phyloP scores from a whole-genome alignment of 2,797 vertebrate species.

The Semotilus atromaculatus region DNA sequence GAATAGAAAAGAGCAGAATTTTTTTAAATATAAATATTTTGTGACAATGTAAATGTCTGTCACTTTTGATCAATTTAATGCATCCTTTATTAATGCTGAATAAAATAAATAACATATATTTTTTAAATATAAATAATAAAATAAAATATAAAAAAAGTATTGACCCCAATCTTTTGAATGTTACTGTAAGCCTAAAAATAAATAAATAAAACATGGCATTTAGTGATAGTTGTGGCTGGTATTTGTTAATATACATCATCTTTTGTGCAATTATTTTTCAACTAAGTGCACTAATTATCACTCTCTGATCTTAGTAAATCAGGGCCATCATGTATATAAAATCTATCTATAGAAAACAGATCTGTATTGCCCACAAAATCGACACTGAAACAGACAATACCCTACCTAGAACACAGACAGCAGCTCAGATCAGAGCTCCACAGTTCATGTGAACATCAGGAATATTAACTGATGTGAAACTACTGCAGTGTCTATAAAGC shows the following conservation, averaged over 20 bases:
- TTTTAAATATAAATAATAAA: not conserved
- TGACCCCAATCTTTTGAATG: not conserved
- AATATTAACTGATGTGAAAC: constrained; percentile 46
- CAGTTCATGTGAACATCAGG: not conserved
- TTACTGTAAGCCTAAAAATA: not conserved
- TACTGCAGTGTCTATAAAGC: not conserved
- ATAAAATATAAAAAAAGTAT: too few species aligned
- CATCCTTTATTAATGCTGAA: not conserved
- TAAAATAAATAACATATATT: not conserved
- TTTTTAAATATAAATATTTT: not conserved
- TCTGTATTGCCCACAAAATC: constrained; percentile 8
- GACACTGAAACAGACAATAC: constrained; percentile 29
- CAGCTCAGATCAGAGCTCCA: constrained; percentile 71
- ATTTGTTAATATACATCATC: not conserved
- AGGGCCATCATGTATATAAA: constrained; percentile 10
- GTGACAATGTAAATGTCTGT: not conserved
- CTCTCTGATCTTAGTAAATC: constrained; percentile 15
- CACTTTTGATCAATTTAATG: not conserved
- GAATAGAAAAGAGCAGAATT: too few species aligned
- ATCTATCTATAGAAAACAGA: constrained; percentile 35
- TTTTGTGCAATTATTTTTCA: not conserved
- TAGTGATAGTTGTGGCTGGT: too few species aligned
- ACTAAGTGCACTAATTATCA: not conserved
- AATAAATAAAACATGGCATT: not conserved
- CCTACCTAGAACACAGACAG: constrained; percentile 61